Conservation (phyloP, 2,113 vertebrate species). For the Delphinapterus leucas region DNA sequence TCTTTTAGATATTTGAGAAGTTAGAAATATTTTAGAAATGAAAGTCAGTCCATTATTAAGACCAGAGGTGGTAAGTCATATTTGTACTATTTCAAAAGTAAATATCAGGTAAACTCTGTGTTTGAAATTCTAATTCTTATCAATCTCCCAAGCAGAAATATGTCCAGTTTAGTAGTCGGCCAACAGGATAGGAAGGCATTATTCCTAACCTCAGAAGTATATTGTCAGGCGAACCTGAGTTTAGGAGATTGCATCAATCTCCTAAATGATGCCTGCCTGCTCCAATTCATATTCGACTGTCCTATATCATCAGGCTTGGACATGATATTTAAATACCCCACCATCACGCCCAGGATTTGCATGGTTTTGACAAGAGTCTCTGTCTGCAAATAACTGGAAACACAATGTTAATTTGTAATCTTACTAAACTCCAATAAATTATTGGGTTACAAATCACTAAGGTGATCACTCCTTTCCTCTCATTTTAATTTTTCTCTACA, state of each 20-base stretch:
- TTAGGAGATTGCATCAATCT: neutral
- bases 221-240: neutral
- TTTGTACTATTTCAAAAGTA: neutral
- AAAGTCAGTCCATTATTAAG: neutral
- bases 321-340: neutral
- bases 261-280: neutral
- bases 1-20: neutral
- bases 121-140: neutral
- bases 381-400: neutral
- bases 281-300: neutral
- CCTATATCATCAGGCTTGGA: neutral
- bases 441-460: neutral
- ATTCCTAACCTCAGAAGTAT: neutral
- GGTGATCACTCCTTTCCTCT: neutral
- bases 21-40: neutral
- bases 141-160: neutral
- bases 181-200: neutral
- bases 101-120: neutral
- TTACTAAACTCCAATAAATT: neutral
- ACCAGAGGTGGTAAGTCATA: neutral
- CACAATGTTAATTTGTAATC: neutral
- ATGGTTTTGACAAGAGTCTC: neutral
- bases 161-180: neutral
- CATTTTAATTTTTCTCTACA: neutral
- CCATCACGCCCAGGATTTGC: neutral